Conservation (phyloP, 2,888 invertebrate species). For the Philhelius pedissequus region DNA sequence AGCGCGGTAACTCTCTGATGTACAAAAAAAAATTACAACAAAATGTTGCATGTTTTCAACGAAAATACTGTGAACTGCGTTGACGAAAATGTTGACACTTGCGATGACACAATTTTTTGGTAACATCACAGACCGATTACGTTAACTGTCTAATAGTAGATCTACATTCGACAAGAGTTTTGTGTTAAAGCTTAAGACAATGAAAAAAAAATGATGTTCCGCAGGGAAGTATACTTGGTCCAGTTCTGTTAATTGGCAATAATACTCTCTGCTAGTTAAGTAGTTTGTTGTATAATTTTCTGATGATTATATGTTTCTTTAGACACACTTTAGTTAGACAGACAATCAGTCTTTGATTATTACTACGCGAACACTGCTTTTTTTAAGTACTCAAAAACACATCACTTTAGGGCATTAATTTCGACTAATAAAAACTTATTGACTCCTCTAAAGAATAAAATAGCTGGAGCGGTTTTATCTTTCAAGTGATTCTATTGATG, state of each 20-base stretch:
- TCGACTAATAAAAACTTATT: conserved; percentile 12
- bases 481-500: conserved; percentile 50
- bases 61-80: too few relatives aligned
- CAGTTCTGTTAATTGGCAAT: neutral
- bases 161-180: too few relatives aligned
- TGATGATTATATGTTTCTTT: neutral
- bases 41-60: too few relatives aligned
- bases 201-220: neutral
- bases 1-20: too few relatives aligned
- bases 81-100: too few relatives aligned
- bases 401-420: neutral
- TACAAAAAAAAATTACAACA: too few relatives aligned
- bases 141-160: too few relatives aligned
- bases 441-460: neutral
- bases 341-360: neutral
- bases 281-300: too few relatives aligned
- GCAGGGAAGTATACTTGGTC: neutral
- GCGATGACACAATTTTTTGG: too few relatives aligned
- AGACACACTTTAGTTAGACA: neutral
- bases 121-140: too few relatives aligned
- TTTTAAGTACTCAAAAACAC: neutral
- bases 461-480: neutral
- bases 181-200: neutral
- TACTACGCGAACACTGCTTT: neutral
- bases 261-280: too few relatives aligned